Evolutionary conservation across 2,797 vertebrate species (phyloP), one percentile per base, ranked within the genome.

Genomic region (Carcharodon carcharias): DNA sequence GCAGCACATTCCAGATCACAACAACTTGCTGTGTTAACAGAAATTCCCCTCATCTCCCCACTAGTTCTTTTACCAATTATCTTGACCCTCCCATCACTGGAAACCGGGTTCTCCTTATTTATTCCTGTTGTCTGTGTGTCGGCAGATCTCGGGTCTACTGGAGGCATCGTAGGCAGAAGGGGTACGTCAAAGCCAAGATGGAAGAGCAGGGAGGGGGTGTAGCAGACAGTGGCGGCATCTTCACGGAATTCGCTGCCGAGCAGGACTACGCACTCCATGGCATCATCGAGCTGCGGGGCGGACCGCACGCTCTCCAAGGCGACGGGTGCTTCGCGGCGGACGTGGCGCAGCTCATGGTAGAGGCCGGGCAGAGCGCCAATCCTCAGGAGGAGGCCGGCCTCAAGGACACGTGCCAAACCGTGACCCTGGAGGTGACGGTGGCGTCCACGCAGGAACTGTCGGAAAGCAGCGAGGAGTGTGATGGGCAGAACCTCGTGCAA

Each of bases 401-500:
- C 7, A 67, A 26, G 61, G 91, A 45, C n/a, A 31, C 9, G 1
- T 63, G 40, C 18, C 91, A 93, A 1, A 26, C 91, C 0, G 18
- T 93, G n/a, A 67, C 91, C 91, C 61, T 93, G n/a, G 91, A 65
- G 91, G n/a, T 93, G 21, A 67, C 91, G 4, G 61, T 93, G n/a
- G 21, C n/a, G n/a, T 93, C 91, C n/a, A 45, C 40, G 2, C 61
- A 45, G 45, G 61, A 93, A 63, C 18, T 45, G 61, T 31, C n/a
- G 2, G 91, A 45, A 23, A 67, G 21, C 28, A 2, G 91, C n/a
- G 16, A 26, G n/a, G 56, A 58, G 58, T 1, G 56, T 12, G 88
- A 91, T 2, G 91, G 89, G 58, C 61, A 63, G 89, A 12, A 63
- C 16, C 1, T 58, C 7, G 58, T 4, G 11, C 87, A 61, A 91